phyloP scores from a whole-genome alignment of 1,140 invertebrate species.

The Dendroctonus ponderosae region DNA sequence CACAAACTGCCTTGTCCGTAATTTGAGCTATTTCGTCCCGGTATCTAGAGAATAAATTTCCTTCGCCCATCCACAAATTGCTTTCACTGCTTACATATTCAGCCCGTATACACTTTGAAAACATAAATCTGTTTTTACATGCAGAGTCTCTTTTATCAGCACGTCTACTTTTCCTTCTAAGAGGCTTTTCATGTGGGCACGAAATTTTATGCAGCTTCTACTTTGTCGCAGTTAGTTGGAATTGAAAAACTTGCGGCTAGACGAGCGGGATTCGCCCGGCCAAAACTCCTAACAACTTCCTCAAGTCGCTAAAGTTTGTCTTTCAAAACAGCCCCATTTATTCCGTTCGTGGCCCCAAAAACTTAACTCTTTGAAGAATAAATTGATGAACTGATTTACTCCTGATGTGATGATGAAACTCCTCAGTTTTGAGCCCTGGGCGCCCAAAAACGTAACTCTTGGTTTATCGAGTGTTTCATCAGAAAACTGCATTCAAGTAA shows the following conservation, averaged over 20 bases:
- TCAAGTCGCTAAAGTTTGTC: too few relatives aligned
- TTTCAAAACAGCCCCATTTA: too few relatives aligned
- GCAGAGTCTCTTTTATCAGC: slow-evolving; percentile 32
- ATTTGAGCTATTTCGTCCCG: slow-evolving; percentile 19
- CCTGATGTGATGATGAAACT: too few relatives aligned
- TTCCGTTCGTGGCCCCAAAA: too few relatives aligned
- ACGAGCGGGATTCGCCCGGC: slow-evolving; percentile 7
- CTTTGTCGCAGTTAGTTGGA: slow-evolving; percentile 30
- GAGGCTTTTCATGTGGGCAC: slow-evolving; percentile 31
- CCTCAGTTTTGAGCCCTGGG: too few relatives aligned
- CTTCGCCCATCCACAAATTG: slow-evolving; percentile 25
- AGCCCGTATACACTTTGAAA: slow-evolving; percentile 28
- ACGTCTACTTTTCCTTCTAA: slow-evolving; percentile 33
- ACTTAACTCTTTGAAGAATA: too few relatives aligned
- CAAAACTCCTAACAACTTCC: too few relatives aligned
- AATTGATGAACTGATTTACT: too few relatives aligned
- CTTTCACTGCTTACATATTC: slow-evolving; percentile 30
- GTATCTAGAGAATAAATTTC: slow-evolving; percentile 19
- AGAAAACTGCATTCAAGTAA: too few relatives aligned
- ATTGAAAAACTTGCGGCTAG: slow-evolving; percentile 23
- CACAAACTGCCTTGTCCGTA: slow-evolving; percentile 5
- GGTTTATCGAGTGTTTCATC: too few relatives aligned
- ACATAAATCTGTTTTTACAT: slow-evolving; percentile 35
- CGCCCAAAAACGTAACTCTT: too few relatives aligned
- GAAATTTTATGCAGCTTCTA: slow-evolving; percentile 33